Evolutionary conservation across 2,113 vertebrate species (phyloP).

Genomic region (Pedetes capensis): DNA sequence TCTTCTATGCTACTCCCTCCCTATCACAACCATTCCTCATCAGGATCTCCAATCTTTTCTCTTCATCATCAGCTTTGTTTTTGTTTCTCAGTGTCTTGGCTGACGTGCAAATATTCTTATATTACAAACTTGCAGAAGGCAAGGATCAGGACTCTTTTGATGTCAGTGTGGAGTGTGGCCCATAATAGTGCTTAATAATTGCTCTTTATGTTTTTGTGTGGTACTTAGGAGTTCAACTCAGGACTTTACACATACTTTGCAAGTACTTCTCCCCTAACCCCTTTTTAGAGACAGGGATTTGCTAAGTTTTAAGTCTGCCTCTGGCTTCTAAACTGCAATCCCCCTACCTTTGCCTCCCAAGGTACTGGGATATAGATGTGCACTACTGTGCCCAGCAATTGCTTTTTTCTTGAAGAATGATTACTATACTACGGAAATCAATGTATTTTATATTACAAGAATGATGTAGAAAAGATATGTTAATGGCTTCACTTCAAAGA

Average conservation of each 20-base stretch:
- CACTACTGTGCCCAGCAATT: no score
- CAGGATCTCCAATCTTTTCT: neutral
- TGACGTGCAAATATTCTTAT: neutral
- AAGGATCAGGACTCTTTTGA: fast-evolving
- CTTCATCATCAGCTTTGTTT: neutral
- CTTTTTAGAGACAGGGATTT: no score
- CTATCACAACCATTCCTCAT: neutral
- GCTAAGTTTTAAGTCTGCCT: no score
- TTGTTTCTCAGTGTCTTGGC: neutral
- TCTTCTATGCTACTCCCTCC: neutral
- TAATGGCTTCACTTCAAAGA: neutral
- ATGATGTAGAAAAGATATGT: neutral
- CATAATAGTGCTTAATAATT: neutral
- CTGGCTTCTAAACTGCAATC: no score
- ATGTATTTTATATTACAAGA: neutral
- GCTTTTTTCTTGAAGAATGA: neutral
- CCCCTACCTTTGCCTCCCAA: no score
- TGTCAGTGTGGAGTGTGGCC: neutral
- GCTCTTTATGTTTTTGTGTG: no score
- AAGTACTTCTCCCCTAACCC: no score
- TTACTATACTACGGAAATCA: neutral
- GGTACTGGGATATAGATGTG: no score
- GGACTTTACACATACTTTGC: no score
- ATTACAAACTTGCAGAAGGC: neutral
- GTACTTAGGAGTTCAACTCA: no score